Evolutionary conservation across 2,113 vertebrate species (phyloP).

Genomic region (Halichoerus grypus): DNA sequence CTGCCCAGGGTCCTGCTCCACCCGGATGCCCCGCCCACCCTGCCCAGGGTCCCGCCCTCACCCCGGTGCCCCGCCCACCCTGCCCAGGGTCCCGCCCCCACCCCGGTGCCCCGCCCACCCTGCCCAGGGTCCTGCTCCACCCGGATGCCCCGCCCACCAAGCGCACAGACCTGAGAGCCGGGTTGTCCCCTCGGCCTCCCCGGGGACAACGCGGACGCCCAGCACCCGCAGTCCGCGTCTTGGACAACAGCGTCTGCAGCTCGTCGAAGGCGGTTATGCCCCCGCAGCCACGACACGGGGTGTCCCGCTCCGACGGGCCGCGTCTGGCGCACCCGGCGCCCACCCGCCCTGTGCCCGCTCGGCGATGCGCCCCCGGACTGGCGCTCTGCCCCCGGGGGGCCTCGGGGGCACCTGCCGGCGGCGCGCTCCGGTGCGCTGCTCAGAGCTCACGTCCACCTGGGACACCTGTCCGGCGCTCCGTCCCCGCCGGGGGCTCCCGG

Average conservation of each 20-base stretch:
- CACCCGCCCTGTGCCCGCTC: too few relatives aligned
- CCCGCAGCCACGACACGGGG: background rate
- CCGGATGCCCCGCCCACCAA: background rate
- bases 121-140: too few relatives aligned
- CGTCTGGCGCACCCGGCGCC: background rate
- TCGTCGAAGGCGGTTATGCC: background rate
- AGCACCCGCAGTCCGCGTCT: background rate
- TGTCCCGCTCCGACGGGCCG: background rate
- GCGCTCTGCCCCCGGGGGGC: too few relatives aligned
- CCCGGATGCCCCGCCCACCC: background rate
- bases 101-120: background rate
- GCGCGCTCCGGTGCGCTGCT: background rate
- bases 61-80: background rate
- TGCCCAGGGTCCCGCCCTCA: too few relatives aligned
- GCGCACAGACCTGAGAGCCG: background rate
- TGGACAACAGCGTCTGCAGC: background rate
- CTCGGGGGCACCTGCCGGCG: background rate
- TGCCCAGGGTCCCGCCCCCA: too few relatives aligned
- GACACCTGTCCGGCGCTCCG: background rate
- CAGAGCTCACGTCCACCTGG: too few relatives aligned
- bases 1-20: too few relatives aligned
- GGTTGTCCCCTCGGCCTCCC: rapidly evolving
- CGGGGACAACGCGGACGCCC: rapidly evolving
- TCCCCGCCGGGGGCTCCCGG: background rate
- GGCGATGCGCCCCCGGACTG: background rate